Evolutionary conservation across 2,888 invertebrate genomes (phyloP), one percentile per base, ranked within the genome.

Genomic region (Chesias legatella): DNA sequence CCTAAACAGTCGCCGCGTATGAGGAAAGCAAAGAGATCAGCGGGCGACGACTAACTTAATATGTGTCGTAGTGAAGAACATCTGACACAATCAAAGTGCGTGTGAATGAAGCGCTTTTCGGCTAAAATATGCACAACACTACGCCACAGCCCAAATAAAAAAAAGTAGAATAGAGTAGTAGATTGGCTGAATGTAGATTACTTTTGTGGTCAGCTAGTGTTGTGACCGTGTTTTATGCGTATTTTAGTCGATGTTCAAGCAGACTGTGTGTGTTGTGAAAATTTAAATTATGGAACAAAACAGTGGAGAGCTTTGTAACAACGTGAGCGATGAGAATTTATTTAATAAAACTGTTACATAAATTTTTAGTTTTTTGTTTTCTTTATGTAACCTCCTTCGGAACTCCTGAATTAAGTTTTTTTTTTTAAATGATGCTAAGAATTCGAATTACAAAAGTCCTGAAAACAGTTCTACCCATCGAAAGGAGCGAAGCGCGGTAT

Each of bases 11-110:
- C 94, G 53, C 94, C 95, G 35, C 92, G 93, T 65, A 90, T 93
- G 78, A 91, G 95, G 68, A 95, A 94, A 85, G 91, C 91, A 27
- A 94, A 94, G 79, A 91, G 93, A 74, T 89, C 92, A 35, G 92
- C 91, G 33, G 94, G 94, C 55, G 92, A 92, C 49, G 93, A 93
- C 72, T 92, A 93, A 67, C 51, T 34, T 36, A 30, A 29, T 27
- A 43, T 33, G 42, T 43, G 10, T 34, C 44, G 29, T 17, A 33
- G 36, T 36, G 55, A 49, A 52, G 51, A 60, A 56, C 55, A 60
- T 38, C 44, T 36, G 57, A 60, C 67, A 61, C 60, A 51, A 49
- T 33, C 54, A 49, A 40, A 48, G 63, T 62, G 61, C 58, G 43
- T 33, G 45, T 48, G 54, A 44, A 60, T 51, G 56, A 41, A 53